Base-by-base conservation (phyloP, 2,888 invertebrate species). In the Agrypnus murinus region DNA sequence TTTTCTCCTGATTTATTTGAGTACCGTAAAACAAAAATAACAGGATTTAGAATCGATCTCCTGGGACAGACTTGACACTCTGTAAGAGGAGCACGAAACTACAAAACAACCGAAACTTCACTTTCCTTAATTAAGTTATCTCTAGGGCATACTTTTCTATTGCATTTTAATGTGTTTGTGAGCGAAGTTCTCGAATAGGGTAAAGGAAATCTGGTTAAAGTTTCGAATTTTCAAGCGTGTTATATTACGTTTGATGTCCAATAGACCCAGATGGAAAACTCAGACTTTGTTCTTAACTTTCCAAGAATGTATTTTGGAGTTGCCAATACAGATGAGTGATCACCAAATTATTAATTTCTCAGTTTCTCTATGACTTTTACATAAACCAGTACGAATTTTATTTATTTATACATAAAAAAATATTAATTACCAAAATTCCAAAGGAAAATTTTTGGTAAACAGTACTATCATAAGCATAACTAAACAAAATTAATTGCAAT, bases 91-190 rank as follows among this genome's bases (percentile, higher is more conserved):
- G 40, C 40, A 64, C 55, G 43, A 55, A 64, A 64, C 50, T 64
- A 45, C 40, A 64, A 64, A 64, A 53, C 64, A 64, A 64, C 64
- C 38, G 10, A 55, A 64, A 55, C 50, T 55, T 40, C 31, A 55
- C 53, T 64, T 50, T 14, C 53, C 43, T 64, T 64, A 64, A 64
- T 64, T 64, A 64, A 64, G 64, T 64, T 64, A 64, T 53, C 64
- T 55, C 53, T 45, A 17, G 64, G 43, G 64, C 32, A 55, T 64
- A 38, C 50, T 63, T 62, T 48, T 62, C 45, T 62, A 62, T 62
- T 62, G 62, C 62, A 62, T 62, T 62, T 62, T 62, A 62, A 62
- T 62, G 62, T 34, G 62, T 62, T 45, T 62, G 45, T 34, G 32
- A 43, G 43, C 43, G 31, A 58, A 58, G 40, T 58, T 58, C 19